Conservation (phyloP, 2,888 invertebrate genomes). For the Heteromyza rotundicornis region DNA sequence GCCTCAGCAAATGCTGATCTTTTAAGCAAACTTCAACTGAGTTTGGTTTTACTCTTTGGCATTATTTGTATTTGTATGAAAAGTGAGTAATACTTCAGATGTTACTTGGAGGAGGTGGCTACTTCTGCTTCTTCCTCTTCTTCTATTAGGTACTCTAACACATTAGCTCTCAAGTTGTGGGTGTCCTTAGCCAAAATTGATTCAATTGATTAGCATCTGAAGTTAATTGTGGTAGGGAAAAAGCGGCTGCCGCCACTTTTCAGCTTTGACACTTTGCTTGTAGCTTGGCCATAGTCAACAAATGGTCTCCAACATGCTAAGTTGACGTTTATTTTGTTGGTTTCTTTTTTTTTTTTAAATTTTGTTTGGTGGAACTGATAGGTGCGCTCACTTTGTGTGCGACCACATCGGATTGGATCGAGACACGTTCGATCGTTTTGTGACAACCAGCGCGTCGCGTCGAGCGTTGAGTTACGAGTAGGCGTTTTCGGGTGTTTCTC, state of each 20-base stretch:
- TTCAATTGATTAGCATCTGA: conserved; percentile 15
- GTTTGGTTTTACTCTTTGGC: too few species aligned
- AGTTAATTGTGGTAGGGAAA: too few species aligned
- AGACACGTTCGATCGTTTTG: too few species aligned
- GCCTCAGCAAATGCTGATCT: conserved; percentile 52
- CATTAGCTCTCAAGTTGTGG: conserved; percentile 9
- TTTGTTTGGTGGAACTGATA: neutral
- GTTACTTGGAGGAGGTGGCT: too few species aligned
- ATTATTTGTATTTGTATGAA: too few species aligned
- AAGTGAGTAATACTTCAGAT: too few species aligned
- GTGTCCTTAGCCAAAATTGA: conserved; percentile 17
- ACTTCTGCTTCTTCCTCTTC: too few species aligned
- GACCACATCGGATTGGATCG: neutral
- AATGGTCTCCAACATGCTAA: neutral
- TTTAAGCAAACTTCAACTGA: conserved; percentile 41
- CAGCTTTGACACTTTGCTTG: neutral
- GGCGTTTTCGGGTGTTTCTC: conserved; percentile 27
- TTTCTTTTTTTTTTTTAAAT: too few species aligned
- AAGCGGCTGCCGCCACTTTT: neutral
- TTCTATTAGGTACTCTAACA: too few species aligned
- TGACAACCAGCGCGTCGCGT: too few species aligned
- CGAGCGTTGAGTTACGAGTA: too few species aligned
- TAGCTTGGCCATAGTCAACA: neutral
- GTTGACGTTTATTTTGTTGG: neutral
- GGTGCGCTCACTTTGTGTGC: neutral